A percentile compares a stretch with the other conserved stretches of the same genome.
These are phyloP conservation scores for Sebastes oblongus DNA, from an alignment of 2,797 vertebrate genomes.

Conservation along the genomic window DNA sequence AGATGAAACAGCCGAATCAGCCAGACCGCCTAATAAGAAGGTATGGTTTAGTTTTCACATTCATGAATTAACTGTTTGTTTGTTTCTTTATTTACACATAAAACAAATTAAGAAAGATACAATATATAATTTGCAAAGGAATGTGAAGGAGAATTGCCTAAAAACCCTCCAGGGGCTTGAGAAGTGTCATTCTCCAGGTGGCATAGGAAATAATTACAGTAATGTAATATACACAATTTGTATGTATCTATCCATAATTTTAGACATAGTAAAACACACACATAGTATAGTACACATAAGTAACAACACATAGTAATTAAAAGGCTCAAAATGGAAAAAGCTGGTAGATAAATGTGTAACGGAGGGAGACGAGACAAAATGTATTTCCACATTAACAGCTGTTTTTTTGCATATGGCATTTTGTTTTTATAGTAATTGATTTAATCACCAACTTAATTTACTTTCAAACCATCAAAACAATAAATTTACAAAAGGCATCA, in stretches of 20 bases:
- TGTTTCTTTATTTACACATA: neutral
- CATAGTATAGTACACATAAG: too few species aligned
- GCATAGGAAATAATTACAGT: too few species aligned
- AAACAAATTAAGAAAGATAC: too few species aligned
- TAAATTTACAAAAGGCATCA: neutral
- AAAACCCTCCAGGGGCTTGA: too few species aligned
- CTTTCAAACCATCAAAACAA: neutral
- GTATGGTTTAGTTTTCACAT: constrained; percentile 47
- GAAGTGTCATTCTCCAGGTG: too few species aligned
- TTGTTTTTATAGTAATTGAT: neutral
- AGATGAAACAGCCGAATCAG: constrained; percentile 35
- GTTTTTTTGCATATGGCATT: neutral
- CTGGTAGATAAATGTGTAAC: neutral
- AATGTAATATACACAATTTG: too few species aligned
- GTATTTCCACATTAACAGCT: neutral
- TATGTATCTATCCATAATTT: too few species aligned
- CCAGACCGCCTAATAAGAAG: constrained; percentile 82
- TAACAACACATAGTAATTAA: neutral
- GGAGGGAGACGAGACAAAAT: neutral
- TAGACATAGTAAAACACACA: too few species aligned
- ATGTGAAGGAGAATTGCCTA: too few species aligned
- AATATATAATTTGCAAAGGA: too few species aligned
- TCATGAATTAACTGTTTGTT: neutral
- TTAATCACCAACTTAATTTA: neutral
- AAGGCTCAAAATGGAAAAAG: neutral